These are phyloP conservation scores for Ceratina japonica DNA, from an alignment of 1,140 invertebrate genomes.

Conservation along the genomic window DNA sequence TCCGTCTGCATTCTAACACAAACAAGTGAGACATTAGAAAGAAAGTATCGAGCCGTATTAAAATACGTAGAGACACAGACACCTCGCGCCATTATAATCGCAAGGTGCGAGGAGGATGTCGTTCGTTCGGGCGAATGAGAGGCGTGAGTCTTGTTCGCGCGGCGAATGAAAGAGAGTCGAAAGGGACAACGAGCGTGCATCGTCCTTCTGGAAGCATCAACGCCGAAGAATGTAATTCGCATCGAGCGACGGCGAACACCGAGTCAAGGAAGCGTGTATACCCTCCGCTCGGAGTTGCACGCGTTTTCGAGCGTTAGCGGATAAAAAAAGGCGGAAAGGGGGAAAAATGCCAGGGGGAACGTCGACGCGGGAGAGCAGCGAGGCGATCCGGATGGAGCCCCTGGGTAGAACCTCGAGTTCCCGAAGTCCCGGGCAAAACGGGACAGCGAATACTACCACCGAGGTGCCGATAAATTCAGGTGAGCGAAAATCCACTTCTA, in stretches of 20 bases:
- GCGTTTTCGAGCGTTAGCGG: constrained; percentile 8
- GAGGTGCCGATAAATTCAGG: constrained; percentile 71
- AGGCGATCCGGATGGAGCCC: constrained; percentile 76
- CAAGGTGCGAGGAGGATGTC: too few species aligned
- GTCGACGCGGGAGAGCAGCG: constrained; percentile 73
- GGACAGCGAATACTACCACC: constrained; percentile 73
- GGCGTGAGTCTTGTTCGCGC: neutral
- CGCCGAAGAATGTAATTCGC: constrained; percentile 42
- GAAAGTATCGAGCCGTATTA: neutral
- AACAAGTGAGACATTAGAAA: neutral
- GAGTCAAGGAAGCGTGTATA: constrained; percentile 29
- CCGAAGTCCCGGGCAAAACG: constrained; percentile 73
- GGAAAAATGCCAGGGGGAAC: constrained; percentile 70
- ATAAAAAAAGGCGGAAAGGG: constrained; percentile 24
- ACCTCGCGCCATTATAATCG: too few species aligned
- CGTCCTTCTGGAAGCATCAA: constrained; percentile 8
- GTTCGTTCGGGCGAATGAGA: neutral
- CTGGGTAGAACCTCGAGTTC: constrained; percentile 74
- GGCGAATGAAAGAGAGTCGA: neutral
- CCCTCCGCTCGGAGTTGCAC: constrained; percentile 12
- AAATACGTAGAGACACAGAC: too few species aligned
- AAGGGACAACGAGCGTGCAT: neutral
- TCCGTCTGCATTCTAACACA: constrained; percentile 2
- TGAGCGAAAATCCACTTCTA: constrained; percentile 53
- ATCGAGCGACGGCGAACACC: constrained; percentile 13